phyloP scores from a whole-genome alignment of 2,113 vertebrate species.

The Sinocyclocheilus anshuiensis region DNA sequence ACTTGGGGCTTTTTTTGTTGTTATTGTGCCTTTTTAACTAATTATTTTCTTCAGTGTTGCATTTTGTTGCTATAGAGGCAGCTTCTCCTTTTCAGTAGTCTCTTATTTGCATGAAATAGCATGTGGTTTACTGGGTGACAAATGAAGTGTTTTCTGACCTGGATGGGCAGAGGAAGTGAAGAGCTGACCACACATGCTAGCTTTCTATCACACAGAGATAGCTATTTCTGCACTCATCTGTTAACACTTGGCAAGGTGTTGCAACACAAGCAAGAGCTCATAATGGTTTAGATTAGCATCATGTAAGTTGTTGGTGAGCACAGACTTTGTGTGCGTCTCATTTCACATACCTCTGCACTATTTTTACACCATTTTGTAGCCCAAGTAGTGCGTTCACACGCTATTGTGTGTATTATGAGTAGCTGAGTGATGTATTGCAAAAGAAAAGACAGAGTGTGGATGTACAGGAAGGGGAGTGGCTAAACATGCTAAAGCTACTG shows the following conservation, averaged over 20 bases:
- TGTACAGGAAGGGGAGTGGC: background rate
- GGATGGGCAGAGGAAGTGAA: slow-evolving; percentile 61
- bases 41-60: slow-evolving; percentile 17
- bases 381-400: background rate
- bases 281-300: slow-evolving; percentile 27
- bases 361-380: background rate
- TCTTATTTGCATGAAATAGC: slow-evolving; percentile 57
- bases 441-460: background rate
- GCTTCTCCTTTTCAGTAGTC: slow-evolving; percentile 57
- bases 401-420: background rate
- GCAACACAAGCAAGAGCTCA: slow-evolving; percentile 21
- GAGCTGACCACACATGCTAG: slow-evolving; percentile 52
- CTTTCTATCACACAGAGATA: slow-evolving; percentile 51
- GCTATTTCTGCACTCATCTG: slow-evolving; percentile 63
- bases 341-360: background rate
- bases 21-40: background rate
- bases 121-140: slow-evolving; percentile 61
- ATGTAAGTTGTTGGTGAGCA: slow-evolving; percentile 5
- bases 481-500: background rate
- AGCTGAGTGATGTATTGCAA: background rate
- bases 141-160: slow-evolving; percentile 57
- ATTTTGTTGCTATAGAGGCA: slow-evolving; percentile 26
- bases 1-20: no score
- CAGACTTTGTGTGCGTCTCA: background rate
- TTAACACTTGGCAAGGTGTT: slow-evolving; percentile 60